Base-by-base conservation (phyloP, 2,113 vertebrate species). In the Rhadina sibilatrix region DNA sequence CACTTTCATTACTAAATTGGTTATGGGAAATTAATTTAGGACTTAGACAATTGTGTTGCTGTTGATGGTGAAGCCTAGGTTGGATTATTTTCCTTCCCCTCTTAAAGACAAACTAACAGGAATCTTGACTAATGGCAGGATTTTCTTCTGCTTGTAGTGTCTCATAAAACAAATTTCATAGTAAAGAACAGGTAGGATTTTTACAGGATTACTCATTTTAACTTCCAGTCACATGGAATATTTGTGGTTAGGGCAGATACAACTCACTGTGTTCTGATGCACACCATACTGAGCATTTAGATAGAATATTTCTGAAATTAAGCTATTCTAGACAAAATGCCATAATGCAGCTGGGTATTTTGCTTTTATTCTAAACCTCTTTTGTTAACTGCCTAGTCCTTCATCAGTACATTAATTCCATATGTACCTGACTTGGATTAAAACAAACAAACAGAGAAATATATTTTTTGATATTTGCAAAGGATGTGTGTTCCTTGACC, bases 21-120 rank as follows among this genome's bases (percentile, higher is more conserved):
- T 92, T 90, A 59, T 80, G 86, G 97, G 82, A 95, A 91, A 85
- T 97, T 96, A 90, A 96, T 94, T 95, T 96, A 80, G 60, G 82
- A 93, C 84, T 90, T 72, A 81, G 85, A 74, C 56, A 66, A 52
- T 85, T 94, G 81, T 95, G 54, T 72, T 92, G 5, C 52, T 81
- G 13, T 95, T 92, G 82, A 59, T 85, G 30, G 31, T 64, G 60
- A 75, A 94, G 75, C n/a, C 68, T 74, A 8, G n/a, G 35, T 86
- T 44, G 89, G 69, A 72, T 79, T 86, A 44, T 61, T 65, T 65
- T 37, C 69, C 40, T 40, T 35, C 5, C 15, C 2, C 23, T 27
- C 60, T 95, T 52, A 83, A 92, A 91, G 80, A 44, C 69, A 78
- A 57, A 37, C 65, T 40, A 75, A 50, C 56, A 71, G 38, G 38